Conservation (phyloP, 1,140 invertebrate genomes). For the Lordiphosa collinella region DNA sequence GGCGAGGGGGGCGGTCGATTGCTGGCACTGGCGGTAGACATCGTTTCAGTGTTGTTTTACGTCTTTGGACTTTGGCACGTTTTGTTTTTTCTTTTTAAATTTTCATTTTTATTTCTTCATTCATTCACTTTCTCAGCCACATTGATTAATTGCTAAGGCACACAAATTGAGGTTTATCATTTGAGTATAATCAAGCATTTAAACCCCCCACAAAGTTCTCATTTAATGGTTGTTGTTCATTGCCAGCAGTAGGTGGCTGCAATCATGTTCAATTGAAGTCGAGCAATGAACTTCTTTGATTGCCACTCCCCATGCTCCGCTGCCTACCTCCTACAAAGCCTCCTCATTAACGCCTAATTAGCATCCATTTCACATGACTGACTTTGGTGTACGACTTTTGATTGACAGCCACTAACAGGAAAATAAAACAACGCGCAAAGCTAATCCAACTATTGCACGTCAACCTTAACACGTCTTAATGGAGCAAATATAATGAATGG, state of each 20-base stretch:
- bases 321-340: conserved; percentile 14
- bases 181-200: conserved; percentile 35
- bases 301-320: conserved; percentile 21
- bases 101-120: conserved; percentile 37
- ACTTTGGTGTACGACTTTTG: conserved; percentile 17
- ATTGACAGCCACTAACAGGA: conserved; percentile 28
- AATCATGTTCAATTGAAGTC: conserved; percentile 68
- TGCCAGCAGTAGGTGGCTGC: conserved; percentile 48
- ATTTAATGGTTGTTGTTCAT: conserved; percentile 42
- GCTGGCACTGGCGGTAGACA: conserved; percentile 59
- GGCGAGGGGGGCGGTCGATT: conserved; percentile 79
- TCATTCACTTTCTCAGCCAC: conserved; percentile 35
- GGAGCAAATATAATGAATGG: conserved; percentile 13
- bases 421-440: conserved; percentile 18
- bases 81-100: conserved; percentile 23
- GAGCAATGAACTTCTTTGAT: conserved; percentile 32
- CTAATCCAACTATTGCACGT: conserved; percentile 12
- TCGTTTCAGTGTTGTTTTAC: conserved; percentile 16
- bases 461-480: conserved; percentile 7
- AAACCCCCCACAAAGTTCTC: conserved; percentile 15
- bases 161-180: conserved; percentile 59
- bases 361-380: conserved; percentile 55
- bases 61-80: conserved; percentile 17
- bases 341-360: conserved; percentile 66
- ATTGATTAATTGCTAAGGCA: conserved; percentile 67